Evolutionary conservation across 1,140 invertebrate genomes (phyloP).

Genomic region (Cylas formicarius): DNA sequence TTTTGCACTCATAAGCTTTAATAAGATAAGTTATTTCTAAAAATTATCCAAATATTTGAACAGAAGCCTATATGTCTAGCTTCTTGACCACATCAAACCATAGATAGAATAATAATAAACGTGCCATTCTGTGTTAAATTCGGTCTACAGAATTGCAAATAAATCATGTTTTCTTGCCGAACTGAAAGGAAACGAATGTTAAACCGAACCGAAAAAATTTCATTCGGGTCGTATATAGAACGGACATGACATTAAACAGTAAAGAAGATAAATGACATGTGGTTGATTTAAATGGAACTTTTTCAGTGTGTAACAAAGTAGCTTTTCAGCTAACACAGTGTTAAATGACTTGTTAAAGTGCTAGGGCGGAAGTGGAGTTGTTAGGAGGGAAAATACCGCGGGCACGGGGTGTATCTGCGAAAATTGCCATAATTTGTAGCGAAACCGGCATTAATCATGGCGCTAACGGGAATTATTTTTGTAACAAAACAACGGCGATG

Average conservation of each 20-base stretch:
- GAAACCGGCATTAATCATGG: no score
- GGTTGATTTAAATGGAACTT: constrained; percentile 17
- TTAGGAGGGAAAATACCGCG: background rate
- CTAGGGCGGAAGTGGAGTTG: background rate
- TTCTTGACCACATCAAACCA: no score
- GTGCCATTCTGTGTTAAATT: no score
- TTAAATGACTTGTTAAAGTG: constrained; percentile 20
- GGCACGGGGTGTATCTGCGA: no score
- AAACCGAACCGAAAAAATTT: constrained; percentile 8
- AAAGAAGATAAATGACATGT: constrained; percentile 19
- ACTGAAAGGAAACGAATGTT: constrained; percentile 9
- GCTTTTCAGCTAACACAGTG: constrained; percentile 18
- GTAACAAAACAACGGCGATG: no score
- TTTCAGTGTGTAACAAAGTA: constrained; percentile 18
- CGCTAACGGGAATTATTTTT: no score
- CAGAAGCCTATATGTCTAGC: no score
- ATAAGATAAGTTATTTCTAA: no score
- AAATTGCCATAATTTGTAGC: constrained; percentile 2
- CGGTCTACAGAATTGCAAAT: no score
- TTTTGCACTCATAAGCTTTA: no score
- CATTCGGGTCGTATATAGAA: constrained; percentile 9
- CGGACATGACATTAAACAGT: constrained; percentile 13
- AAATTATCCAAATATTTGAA: no score
- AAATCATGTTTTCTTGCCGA: constrained; percentile 6
- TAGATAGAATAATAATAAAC: no score